phyloP scores from a whole-genome alignment of 2,113 vertebrate genomes.

The Epinephelus lanceolatus region DNA sequence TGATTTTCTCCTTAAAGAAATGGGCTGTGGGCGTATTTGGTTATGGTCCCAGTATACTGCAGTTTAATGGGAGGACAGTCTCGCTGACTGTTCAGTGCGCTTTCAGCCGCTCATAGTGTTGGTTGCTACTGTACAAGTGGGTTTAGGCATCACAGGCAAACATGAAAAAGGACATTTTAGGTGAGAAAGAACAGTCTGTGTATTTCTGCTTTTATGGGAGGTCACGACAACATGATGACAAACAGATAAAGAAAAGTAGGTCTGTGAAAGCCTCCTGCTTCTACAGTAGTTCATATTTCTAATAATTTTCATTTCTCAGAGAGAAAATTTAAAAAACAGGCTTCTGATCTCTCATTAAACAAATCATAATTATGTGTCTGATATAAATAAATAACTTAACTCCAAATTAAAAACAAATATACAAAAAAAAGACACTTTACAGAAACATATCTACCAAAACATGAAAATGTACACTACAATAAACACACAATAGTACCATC shows the following conservation, averaged over 20 bases:
- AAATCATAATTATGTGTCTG: conserved; percentile 67
- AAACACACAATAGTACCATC: conserved; percentile 46
- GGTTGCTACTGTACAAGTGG: conserved; percentile 41
- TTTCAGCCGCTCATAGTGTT: background rate
- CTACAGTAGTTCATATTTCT: background rate
- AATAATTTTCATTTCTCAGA: background rate
- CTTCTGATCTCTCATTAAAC: conserved; percentile 43
- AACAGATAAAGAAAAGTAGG: background rate
- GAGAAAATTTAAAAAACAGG: background rate
- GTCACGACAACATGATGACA: conserved; percentile 25
- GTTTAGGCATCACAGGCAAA: conserved; percentile 34
- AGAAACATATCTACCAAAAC: conserved; percentile 45
- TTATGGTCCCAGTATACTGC: conserved; percentile 1
- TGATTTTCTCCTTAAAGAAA: background rate
- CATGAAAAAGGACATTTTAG: conserved; percentile 4
- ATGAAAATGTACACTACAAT: conserved; percentile 25
- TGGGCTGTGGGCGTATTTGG: background rate
- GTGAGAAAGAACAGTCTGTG: background rate
- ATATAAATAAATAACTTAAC: conserved; percentile 70
- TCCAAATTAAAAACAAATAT: conserved; percentile 7
- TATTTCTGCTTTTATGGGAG: conserved; percentile 21
- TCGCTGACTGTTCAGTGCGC: background rate
- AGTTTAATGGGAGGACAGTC: conserved; percentile 4
- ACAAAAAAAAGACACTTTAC: conserved; percentile 30
- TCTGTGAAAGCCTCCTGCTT: background rate